phyloP scores from a whole-genome alignment of 2,113 vertebrate species.

The Ptychochromis oligacanthus region DNA sequence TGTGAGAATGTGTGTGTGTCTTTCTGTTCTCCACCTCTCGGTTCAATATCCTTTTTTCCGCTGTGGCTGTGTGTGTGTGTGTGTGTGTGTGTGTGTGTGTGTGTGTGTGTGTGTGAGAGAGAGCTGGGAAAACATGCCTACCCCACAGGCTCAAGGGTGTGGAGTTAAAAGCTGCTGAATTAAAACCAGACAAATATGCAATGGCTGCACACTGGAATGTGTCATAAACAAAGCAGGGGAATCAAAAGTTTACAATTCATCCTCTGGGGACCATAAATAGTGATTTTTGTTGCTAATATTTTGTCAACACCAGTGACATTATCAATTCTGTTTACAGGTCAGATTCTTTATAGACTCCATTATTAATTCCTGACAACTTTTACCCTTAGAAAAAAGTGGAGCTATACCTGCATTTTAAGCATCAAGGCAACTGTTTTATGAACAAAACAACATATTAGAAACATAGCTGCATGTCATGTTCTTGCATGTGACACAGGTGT shows the following conservation, averaged over 20 bases:
- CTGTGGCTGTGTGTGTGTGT: background rate
- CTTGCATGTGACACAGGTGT: background rate
- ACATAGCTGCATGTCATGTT: background rate
- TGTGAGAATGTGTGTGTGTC: constrained; percentile 29
- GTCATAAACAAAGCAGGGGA: background rate
- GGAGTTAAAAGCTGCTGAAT: background rate
- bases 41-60: constrained; percentile 45
- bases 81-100: background rate
- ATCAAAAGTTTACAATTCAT: background rate
- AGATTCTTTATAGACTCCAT: background rate
- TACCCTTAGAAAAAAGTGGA: background rate
- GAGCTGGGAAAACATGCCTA: constrained; percentile 4
- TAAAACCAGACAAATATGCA: background rate
- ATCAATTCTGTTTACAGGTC: background rate
- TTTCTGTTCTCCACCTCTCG: constrained; percentile 54
- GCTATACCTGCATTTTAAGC: background rate
- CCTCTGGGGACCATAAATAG: background rate
- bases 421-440: background rate
- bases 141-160: background rate
- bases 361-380: background rate
- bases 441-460: background rate
- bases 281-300: background rate
- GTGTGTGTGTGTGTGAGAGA: background rate
- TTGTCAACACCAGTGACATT: background rate
- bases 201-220: background rate